Evolutionary conservation across 2,888 invertebrate species (phyloP).

Genomic region (Thereva nobilitata): DNA sequence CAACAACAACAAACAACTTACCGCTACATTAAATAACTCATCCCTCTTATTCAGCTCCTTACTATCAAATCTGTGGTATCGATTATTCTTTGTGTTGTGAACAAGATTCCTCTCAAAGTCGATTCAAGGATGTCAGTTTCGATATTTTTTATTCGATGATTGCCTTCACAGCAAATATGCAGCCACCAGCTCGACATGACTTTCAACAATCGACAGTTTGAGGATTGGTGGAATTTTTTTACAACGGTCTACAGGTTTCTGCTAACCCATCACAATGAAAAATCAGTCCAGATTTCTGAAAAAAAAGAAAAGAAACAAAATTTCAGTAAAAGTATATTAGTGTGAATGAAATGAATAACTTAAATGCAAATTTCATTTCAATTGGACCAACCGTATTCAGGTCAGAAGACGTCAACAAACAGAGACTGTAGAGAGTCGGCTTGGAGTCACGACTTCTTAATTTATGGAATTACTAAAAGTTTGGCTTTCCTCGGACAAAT

Average conservation of each 20-base stretch:
- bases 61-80: conserved; percentile 44
- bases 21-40: conserved; percentile 60
- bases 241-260: conserved; percentile 6
- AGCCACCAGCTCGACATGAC: conserved; percentile 47
- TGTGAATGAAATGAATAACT: too few relatives aligned
- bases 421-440: too few relatives aligned
- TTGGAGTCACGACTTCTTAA: too few relatives aligned
- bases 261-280: conserved; percentile 36
- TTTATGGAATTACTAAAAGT: too few relatives aligned
- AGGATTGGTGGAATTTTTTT: conserved; percentile 7
- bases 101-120: conserved; percentile 5
- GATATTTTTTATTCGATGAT: conserved; percentile 47
- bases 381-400: too few relatives aligned
- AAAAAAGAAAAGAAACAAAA: background rate
- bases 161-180: conserved; percentile 45
- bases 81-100: conserved; percentile 38
- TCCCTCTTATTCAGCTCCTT: conserved; percentile 53
- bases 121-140: conserved; percentile 39
- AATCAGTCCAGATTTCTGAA: background rate
- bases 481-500: too few relatives aligned
- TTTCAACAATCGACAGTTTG: conserved; percentile 38
- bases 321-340: too few relatives aligned
- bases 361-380: too few relatives aligned
- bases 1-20: conserved; percentile 45
- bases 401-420: too few relatives aligned